phyloP scores from a whole-genome alignment of 2,888 invertebrate genomes.

The Yponomeuta sedellus region DNA sequence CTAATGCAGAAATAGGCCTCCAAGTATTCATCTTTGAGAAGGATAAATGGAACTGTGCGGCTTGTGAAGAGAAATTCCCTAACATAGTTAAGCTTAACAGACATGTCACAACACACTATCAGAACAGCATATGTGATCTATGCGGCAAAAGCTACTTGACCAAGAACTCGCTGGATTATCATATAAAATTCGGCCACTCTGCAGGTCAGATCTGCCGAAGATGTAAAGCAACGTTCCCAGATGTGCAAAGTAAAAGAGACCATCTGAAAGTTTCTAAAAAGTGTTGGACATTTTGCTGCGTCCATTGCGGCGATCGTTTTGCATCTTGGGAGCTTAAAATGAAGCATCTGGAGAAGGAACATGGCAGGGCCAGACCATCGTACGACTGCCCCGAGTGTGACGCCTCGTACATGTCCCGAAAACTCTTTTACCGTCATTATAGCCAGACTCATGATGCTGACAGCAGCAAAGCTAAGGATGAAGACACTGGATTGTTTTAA shows the following conservation, averaged over 20 bases:
- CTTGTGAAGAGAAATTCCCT: constrained; percentile 48
- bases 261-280: constrained; percentile 43
- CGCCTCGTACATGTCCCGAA: constrained; percentile 28
- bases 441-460: too few relatives aligned
- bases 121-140: constrained; percentile 52
- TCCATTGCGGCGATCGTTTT: constrained; percentile 53
- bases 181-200: constrained; percentile 48
- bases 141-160: constrained; percentile 57
- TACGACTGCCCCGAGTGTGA: constrained; percentile 55
- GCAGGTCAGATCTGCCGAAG: constrained; percentile 48
- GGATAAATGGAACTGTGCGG: constrained; percentile 46
- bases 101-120: constrained; percentile 56
- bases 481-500: too few relatives aligned
- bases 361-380: constrained; percentile 30
- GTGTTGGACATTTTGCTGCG: constrained; percentile 53
- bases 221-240: constrained; percentile 52
- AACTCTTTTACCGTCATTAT: too few relatives aligned
- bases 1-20: constrained; percentile 44
- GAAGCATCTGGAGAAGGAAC: constrained; percentile 43
- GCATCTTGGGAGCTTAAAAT: constrained; percentile 56
- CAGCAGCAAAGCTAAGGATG: too few relatives aligned
- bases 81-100: constrained; percentile 47
- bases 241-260: constrained; percentile 40
- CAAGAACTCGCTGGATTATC: constrained; percentile 52
- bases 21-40: constrained; percentile 52